These are phyloP conservation scores for Rissa tridactyla DNA, from an alignment of 2,113 vertebrate genomes.

Conservation along the genomic window DNA sequence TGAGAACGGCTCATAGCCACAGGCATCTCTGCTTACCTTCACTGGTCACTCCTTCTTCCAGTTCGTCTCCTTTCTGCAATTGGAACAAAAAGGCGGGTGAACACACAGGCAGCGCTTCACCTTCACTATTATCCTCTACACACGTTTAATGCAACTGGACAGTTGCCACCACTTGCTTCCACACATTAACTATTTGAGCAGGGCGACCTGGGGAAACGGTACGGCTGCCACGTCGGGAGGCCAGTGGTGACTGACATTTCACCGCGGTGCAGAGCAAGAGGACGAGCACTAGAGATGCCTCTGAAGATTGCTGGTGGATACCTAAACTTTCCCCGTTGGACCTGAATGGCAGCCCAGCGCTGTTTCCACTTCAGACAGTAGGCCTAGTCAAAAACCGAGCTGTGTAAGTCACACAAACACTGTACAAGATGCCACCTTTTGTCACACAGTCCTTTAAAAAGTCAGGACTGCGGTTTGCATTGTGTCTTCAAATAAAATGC, in stretches of 20 bases:
- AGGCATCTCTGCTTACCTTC: slow-evolving; percentile 82
- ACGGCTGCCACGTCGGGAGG: fast-evolving
- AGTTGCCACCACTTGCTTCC: neutral
- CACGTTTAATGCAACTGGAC: neutral
- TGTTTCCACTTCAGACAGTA: neutral
- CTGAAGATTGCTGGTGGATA: neutral
- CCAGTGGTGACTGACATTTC: neutral
- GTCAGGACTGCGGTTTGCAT: neutral
- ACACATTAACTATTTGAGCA: neutral
- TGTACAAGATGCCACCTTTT: neutral
- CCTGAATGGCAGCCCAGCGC: neutral
- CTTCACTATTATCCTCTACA: neutral
- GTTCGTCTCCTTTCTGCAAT: slow-evolving; percentile 90
- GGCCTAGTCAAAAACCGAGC: neutral
- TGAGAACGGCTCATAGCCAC: neutral
- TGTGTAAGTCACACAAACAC: neutral
- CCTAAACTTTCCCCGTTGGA: neutral
- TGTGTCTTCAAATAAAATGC: neutral
- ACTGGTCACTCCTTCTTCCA: slow-evolving; percentile 95
- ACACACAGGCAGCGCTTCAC: neutral
- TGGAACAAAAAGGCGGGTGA: slow-evolving; percentile 37
- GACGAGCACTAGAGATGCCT: neutral
- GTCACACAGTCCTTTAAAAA: neutral
- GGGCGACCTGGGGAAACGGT: neutral
- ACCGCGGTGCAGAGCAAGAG: neutral